Conservation (phyloP, 1,140 invertebrate species). For the Oedothorax gibbosus region DNA sequence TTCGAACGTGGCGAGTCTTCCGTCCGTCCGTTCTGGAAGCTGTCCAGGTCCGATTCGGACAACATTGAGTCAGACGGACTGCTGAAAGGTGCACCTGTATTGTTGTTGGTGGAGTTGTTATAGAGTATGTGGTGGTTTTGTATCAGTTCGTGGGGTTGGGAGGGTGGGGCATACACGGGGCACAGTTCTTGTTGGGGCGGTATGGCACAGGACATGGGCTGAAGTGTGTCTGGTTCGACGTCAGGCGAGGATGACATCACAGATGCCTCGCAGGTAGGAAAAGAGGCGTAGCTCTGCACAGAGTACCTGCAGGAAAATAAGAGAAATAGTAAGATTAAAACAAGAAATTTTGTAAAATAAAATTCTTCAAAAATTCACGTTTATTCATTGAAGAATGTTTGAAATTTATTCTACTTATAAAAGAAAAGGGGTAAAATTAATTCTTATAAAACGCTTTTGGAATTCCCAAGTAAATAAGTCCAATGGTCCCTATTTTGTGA, state of each 20-base stretch:
- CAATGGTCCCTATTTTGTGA: too few species aligned
- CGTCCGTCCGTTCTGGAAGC: conserved; percentile 48
- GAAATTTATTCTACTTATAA: background rate
- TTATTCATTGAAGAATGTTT: background rate
- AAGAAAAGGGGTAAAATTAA: too few species aligned
- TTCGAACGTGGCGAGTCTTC: conserved; percentile 15
- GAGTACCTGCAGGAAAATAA: conserved; percentile 31
- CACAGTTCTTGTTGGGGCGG: conserved; percentile 40
- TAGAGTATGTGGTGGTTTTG: conserved; percentile 62
- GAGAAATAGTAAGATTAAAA: background rate
- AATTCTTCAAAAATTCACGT: background rate
- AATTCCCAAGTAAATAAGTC: too few species aligned
- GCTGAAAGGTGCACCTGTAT: conserved; percentile 60
- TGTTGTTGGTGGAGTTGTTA: conserved; percentile 60
- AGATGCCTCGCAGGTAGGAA: conserved; percentile 43
- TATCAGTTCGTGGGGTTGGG: conserved; percentile 1
- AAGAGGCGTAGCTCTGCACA: conserved; percentile 36
- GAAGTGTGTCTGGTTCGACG: conserved; percentile 27
- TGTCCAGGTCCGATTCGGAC: conserved; percentile 61
- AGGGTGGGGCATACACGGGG: conserved; percentile 9
- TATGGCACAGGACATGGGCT: conserved; percentile 29
- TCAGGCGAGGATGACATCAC: conserved; percentile 53
- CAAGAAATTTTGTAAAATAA: background rate
- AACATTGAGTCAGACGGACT: conserved; percentile 61
- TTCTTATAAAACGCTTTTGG: too few species aligned